Evolutionary conservation across 1,140 invertebrate genomes (phyloP).

Genomic region (Drosophila eugracilis): DNA sequence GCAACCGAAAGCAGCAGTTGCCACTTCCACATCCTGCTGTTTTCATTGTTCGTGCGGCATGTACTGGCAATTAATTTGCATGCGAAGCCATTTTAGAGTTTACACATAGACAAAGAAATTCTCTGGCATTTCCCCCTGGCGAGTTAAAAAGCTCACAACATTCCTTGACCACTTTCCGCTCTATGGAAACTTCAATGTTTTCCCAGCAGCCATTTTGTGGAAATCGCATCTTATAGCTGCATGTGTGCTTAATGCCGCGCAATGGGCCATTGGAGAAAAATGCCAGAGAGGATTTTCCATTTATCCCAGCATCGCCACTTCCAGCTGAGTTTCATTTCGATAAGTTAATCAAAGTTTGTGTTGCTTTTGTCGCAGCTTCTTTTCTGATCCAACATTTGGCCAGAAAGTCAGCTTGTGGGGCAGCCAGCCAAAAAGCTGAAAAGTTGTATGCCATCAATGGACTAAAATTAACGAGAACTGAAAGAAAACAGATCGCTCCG

Average conservation of each 20-base stretch:
- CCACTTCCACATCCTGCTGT: slow-evolving; percentile 42
- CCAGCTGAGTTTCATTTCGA: slow-evolving; percentile 5
- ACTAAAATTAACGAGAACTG: slow-evolving; percentile 6
- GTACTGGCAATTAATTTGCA: slow-evolving; percentile 70
- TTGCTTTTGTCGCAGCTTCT: slow-evolving; percentile 10
- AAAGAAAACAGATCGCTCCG: slow-evolving; percentile 19
- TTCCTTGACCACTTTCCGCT: slow-evolving; percentile 15
- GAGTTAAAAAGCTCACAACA: slow-evolving; percentile 5
- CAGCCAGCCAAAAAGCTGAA: slow-evolving; percentile 22
- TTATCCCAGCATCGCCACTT: slow-evolving; percentile 6
- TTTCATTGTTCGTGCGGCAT: slow-evolving; percentile 6
- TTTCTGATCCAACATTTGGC: slow-evolving; percentile 21
- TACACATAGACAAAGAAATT: slow-evolving; percentile 28
- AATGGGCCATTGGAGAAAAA: slow-evolving; percentile 20
- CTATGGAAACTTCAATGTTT: slow-evolving; percentile 10
- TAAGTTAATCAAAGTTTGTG: slow-evolving; percentile 51
- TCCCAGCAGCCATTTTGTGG: neutral
- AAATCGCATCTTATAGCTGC: slow-evolving; percentile 13
- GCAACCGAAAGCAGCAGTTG: slow-evolving; percentile 29
- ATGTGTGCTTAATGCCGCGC: slow-evolving; percentile 43
- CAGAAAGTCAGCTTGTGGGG: slow-evolving; percentile 5
- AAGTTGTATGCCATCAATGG: slow-evolving; percentile 15
- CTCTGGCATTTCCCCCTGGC: slow-evolving; percentile 11
- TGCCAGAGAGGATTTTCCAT: slow-evolving; percentile 36
- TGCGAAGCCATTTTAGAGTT: slow-evolving; percentile 56